These are phyloP conservation scores for Phoxinus dragarum DNA, from an alignment of 2,797 vertebrate genomes.

Conservation along the genomic window DNA sequence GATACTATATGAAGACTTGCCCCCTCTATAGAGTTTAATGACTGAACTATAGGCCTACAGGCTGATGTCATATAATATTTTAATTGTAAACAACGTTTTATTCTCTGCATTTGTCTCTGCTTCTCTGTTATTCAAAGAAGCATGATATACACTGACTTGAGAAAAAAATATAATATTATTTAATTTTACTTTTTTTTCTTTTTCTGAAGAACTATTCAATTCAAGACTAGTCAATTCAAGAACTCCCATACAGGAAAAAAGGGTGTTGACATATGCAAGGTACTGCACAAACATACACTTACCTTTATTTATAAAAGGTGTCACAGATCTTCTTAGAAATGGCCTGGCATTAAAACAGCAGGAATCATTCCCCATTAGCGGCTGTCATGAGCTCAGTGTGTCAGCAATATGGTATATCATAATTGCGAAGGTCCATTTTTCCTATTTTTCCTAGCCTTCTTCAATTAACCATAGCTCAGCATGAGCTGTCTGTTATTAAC, in stretches of 20 bases:
- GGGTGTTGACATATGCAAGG: background rate
- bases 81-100: too few relatives aligned
- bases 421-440: slow-evolving; percentile 40
- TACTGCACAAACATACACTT: background rate
- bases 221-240: too few relatives aligned
- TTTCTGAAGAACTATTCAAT: background rate
- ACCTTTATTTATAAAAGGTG: background rate
- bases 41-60: too few relatives aligned
- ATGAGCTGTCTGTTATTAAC: slow-evolving; percentile 47
- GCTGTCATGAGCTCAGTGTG: slow-evolving; percentile 54
- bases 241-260: background rate
- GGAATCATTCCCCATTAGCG: slow-evolving; percentile 60
- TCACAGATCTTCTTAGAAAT: background rate
- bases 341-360: slow-evolving; percentile 37
- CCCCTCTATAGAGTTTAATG: too few relatives aligned
- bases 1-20: too few relatives aligned
- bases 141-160: too few relatives aligned
- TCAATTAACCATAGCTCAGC: slow-evolving; percentile 45
- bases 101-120: too few relatives aligned
- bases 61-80: too few relatives aligned
- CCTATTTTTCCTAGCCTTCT: slow-evolving; percentile 45
- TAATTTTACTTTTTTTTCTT: too few relatives aligned
- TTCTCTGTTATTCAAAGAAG: too few relatives aligned
- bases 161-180: too few relatives aligned
- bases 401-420: slow-evolving; percentile 59